Base-by-base conservation (phyloP, 2,888 invertebrate genomes). In the Protophormia terraenovae region DNA sequence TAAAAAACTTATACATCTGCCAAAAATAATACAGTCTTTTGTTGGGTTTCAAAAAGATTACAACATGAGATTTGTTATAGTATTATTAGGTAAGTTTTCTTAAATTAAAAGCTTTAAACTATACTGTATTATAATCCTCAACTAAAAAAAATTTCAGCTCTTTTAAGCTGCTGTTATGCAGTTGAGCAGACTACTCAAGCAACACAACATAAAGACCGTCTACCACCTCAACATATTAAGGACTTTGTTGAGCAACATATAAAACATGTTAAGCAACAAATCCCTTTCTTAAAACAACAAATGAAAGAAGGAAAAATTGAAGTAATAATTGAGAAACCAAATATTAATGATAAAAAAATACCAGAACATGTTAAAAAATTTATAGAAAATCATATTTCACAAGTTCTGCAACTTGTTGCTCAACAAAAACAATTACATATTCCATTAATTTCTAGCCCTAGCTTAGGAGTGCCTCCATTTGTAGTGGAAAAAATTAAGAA, bases 161-260 rank as follows among this genome's bases (percentile, higher is more conserved):
- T 84, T 67, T 35, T 84, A 22, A 77, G 77, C 22, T 62, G 77
- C 38, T 78, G 60, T 35, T 77, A 81, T 53, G 84, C 77, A 32
- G 29, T 27, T 19, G 81, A 81, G 27, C 84, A 76, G 22, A 47
- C 19, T 8, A 47, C 58, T 35, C 24, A 35, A 53, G 19, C 45
- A 14, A 14, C n/a, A 0, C 29, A 71, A 32, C 67, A 67, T n/a
- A 19, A 27, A 29, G 50, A 19, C 19, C 69, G 50, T 22, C 27
- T 60, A 10, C 50, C 66, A 50, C 55, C 72, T 3, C 71, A 77
- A 60, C 58, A 72, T 58, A 32, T 81, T 32, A 69, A 50, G n/a
- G 77, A 77, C 19, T 53, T 66, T 47, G 62, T 80, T 22, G 55
- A 76, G 41, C 64, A 80, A 76, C 79, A 79, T 58, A 69, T 79